Evolutionary conservation across 2,797 vertebrate genomes (phyloP).

Genomic region (Xenopus petersii): DNA sequence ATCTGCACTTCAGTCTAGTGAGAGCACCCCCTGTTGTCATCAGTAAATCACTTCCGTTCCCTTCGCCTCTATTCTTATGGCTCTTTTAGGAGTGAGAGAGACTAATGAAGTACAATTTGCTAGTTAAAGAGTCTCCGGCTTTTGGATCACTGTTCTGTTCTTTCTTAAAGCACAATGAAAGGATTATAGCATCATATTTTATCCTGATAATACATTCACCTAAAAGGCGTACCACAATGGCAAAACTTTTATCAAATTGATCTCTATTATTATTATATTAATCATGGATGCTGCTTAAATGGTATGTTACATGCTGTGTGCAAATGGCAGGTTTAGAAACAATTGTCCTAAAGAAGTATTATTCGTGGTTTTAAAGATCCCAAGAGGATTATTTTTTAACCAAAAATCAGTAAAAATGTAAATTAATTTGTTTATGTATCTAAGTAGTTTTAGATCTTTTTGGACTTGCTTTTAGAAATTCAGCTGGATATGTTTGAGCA

Average conservation of each 20-base stretch:
- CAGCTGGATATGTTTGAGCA: too few species aligned
- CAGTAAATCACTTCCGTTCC: conserved; percentile 72
- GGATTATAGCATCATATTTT: conserved; percentile 61
- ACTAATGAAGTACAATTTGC: conserved; percentile 74
- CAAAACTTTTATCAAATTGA: conserved; percentile 42
- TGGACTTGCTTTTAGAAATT: too few species aligned
- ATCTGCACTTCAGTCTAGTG: conserved; percentile 72
- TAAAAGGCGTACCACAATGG: conserved; percentile 55
- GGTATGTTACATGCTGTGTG: too few species aligned
- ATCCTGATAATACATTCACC: conserved; percentile 55
- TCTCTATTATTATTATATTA: conserved; percentile 41
- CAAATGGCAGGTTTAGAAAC: too few species aligned
- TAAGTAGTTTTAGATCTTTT: too few species aligned
- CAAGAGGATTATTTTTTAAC: too few species aligned
- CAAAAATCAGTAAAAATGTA: too few species aligned
- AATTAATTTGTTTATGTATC: too few species aligned
- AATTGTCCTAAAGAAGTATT: too few species aligned
- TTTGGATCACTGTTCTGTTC: conserved; percentile 52
- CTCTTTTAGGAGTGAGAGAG: conserved; percentile 75
- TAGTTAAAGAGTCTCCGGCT: conserved; percentile 64
- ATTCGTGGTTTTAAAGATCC: too few species aligned
- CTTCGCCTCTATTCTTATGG: conserved; percentile 59
- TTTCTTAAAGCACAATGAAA: conserved; percentile 61
- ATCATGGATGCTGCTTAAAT: too few species aligned
- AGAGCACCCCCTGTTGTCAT: conserved; percentile 77